Evolutionary conservation across 1,140 invertebrate genomes (phyloP), one percentile per base, ranked within the genome.

Genomic region (Megathymus violae): DNA sequence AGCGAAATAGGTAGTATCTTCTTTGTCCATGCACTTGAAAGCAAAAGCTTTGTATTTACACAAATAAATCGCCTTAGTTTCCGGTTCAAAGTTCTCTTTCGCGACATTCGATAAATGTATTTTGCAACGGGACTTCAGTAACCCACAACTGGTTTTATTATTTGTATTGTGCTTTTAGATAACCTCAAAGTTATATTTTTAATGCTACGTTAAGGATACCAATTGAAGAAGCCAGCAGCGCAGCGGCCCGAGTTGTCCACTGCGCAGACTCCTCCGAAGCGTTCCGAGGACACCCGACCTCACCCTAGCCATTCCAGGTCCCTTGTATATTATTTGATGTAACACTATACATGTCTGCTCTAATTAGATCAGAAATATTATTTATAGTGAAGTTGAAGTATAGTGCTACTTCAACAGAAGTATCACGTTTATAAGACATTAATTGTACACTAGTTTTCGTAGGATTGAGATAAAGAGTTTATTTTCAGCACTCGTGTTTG

Each of bases 181-280:
- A 91, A 91, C 88, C 88, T 91, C 82, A 88, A 89, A 89, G 83
- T 84, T 82, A 81, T 88, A 85, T n/a, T 87, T 91, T 85, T 88
- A 80, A 85, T 82, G 78, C 78, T 86, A 87, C 78, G 76, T 78
- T 81, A 78, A 79, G 80, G 74, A 80, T 80, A 82, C 81, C 72
- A n/a, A 83, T 88, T 87, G 82, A 74, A 69, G 75, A 64, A 69
- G 59, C 54, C 73, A 36, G 66, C 52, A 62, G 76, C 76, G 80
- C 80, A 83, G 68, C 64, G 73, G 47, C 68, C 78, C 70, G 64
- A 60, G 64, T 62, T 41, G 61, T 31, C 66, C 17, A 71, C 64
- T 72, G 83, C 86, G 86, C 86, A 87, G 67, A 63, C 79, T 74
- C 80, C 64, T 43, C 70, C 85, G 85, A 82, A 11, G 25, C 36